A percentile compares a stretch with the other conserved stretches of the same genome.
These are phyloP conservation scores for Dysidea cf. avara DNA, from an alignment of 37 sponge, comb jelly and placozoan genomes.

Conservation along the genomic window DNA sequence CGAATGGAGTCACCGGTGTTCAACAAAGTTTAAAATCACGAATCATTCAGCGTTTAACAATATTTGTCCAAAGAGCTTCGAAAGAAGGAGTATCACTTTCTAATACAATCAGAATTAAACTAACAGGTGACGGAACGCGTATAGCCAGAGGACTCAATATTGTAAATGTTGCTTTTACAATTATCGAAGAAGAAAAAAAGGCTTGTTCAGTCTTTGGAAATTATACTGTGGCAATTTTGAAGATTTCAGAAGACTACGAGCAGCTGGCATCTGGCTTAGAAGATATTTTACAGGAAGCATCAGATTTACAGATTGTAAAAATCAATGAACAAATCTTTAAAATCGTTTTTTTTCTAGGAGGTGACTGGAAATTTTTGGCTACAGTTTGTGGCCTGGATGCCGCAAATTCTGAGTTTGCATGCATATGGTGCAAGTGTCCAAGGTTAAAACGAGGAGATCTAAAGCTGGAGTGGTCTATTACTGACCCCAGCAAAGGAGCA, in stretches of 20 bases:
- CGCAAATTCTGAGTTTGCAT: constrained; percentile 1
- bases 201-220: constrained; percentile 16
- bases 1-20: neutral
- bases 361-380: constrained; percentile 26
- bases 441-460: neutral
- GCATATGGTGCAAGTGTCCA: constrained; percentile 31
- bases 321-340: neutral
- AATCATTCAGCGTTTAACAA: neutral
- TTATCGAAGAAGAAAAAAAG: neutral
- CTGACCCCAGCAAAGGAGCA: constrained; percentile 10
- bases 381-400: constrained; percentile 9
- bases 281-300: neutral
- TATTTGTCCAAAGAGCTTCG: neutral
- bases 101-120: constrained; percentile 4
- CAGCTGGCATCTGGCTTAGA: neutral
- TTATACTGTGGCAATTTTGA: constrained; percentile 6
- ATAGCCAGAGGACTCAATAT: constrained; percentile 4
- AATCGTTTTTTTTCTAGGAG: constrained; percentile 14
- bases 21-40: neutral
- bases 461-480: neutral
- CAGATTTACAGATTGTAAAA: neutral
- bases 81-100: neutral
- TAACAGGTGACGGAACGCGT: constrained; percentile 19
- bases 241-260: constrained; percentile 4
- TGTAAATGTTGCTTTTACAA: constrained; percentile 19